phyloP scores from a whole-genome alignment of 1,140 invertebrate species.

The Ephestia elutella region DNA sequence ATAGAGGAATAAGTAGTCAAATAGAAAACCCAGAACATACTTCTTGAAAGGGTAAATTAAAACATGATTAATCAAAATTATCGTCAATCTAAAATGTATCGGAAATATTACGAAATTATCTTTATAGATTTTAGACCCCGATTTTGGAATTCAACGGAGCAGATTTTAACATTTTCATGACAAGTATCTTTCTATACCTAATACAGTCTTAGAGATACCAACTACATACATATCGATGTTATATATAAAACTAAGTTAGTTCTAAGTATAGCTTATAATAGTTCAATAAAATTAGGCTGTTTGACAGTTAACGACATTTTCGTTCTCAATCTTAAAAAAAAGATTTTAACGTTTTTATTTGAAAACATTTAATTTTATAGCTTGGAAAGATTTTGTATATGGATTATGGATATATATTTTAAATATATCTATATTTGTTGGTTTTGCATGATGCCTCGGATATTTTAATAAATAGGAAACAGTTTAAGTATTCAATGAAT shows the following conservation, averaged over 20 bases:
- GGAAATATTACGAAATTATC: conserved; percentile 28
- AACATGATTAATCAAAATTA: conserved; percentile 47
- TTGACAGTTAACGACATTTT: conserved; percentile 44
- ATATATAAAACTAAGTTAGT: conserved; percentile 58
- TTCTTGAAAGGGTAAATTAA: conserved; percentile 33
- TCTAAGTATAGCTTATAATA: conserved; percentile 61
- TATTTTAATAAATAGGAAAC: conserved; percentile 27
- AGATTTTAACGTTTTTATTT: neutral
- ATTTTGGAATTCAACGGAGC: conserved; percentile 23
- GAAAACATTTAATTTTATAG: conserved; percentile 14
- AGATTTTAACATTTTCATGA: conserved; percentile 27
- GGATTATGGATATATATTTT: conserved; percentile 39
- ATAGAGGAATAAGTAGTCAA: conserved; percentile 38
- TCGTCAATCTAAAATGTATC: conserved; percentile 39
- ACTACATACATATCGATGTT: conserved; percentile 72
- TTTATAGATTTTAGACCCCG: conserved; percentile 28
- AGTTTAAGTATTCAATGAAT: no score
- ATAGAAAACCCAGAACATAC: conserved; percentile 42
- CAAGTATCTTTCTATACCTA: conserved; percentile 20
- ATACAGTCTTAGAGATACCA: conserved; percentile 57
- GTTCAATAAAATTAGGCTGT: conserved; percentile 66
- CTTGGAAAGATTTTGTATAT: conserved; percentile 40
- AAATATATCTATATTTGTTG: conserved; percentile 31
- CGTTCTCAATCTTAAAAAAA: neutral
- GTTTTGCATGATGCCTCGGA: conserved; percentile 41